Evolutionary conservation across 2,888 invertebrate genomes (phyloP), one percentile per base, ranked within the genome.

Genomic region (Ypsolopha scabrella): DNA sequence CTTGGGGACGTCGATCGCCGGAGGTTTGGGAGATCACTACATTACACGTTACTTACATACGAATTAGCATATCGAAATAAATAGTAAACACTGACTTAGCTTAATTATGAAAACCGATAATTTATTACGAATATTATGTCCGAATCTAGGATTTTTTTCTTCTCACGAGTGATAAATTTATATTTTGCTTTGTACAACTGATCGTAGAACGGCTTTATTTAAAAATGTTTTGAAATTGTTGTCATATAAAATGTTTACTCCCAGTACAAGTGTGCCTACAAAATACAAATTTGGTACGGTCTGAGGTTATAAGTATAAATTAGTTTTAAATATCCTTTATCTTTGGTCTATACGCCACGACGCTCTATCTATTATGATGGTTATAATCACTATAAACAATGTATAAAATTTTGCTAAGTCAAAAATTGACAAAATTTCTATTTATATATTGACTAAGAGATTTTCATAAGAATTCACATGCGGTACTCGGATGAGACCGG

Each of bases 351-450:
- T 70, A 75, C 75, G 71, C 74, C 74, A 75, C 72, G 75, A 80
- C 75, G 71, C 67, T 72, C 80, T 77, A 80, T 78, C 72, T 68
- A 70, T 67, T 77, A 69, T 74, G 79, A 75, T 68, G 75, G 70
- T 75, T 74, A 79, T 67, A 74, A 69, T 79, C 62, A 71, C 72
- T 79, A 83, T 81, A 83, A 81, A 83, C 75, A 80, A 85, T 70
- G 80, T 85, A 83, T 83, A 86, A 86, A 86, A 86, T 82, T 86
- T 85, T 78, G 80, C 83, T 86, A 83, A 77, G 85, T 86, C 83
- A 85, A 80, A 83, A 86, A 85, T 86, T 85, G 85, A 86, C 86
- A 72, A 78, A 73, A 79, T 81, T 82, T 77, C 74, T 80, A 79
- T 80, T 46, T 71, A 70, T 69, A 75, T 83, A 86, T 86, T 85